A percentile compares a stretch with the other conserved stretches of the same genome.
Evolutionary conservation across 2,797 vertebrate species (phyloP).

Genomic region (Acestrorhynchus altus): DNA sequence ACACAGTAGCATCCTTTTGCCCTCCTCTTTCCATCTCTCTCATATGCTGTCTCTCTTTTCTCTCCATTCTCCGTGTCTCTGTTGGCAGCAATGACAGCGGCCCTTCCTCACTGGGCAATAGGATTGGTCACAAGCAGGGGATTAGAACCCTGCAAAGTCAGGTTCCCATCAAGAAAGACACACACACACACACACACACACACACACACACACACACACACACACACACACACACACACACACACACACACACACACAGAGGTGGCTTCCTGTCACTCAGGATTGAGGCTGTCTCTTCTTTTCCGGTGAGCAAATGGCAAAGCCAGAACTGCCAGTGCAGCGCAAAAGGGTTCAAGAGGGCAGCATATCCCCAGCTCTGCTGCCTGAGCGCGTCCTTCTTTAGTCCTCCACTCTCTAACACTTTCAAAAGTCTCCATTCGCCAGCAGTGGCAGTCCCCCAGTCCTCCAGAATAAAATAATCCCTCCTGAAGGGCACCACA

Average conservation of each 20-base stretch:
- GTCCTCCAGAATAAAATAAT: neutral
- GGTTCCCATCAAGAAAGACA: conserved; percentile 34
- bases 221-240: conserved; percentile 20
- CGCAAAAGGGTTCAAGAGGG: conserved; percentile 46
- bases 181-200: conserved; percentile 21
- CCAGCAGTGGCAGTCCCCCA: neutral
- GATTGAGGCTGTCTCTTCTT: conserved; percentile 49
- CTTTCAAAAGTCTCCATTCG: conserved; percentile 6
- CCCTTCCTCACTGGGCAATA: conserved; percentile 55
- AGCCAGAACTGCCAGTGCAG: conserved; percentile 24
- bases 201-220: conserved; percentile 23
- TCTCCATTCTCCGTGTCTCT: conserved; percentile 17
- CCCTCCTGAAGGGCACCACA: conserved; percentile 29
- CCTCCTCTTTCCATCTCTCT: conserved; percentile 22
- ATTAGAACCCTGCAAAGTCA: conserved; percentile 56
- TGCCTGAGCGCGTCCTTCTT: conserved; percentile 2
- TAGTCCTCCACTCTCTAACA: conserved; percentile 8
- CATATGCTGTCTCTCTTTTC: neutral
- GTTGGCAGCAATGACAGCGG: conserved; percentile 36
- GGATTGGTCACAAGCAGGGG: conserved; percentile 59
- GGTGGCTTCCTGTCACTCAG: conserved; percentile 53
- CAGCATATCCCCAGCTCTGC: conserved; percentile 20
- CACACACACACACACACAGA: conserved; percentile 25
- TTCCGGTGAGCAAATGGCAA: conserved; percentile 10
- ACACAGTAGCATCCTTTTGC: conserved; percentile 24